Evolutionary conservation across 2,113 vertebrate species (phyloP), one percentile per base, ranked within the genome.

Genomic region (Seriola rivoliana): DNA sequence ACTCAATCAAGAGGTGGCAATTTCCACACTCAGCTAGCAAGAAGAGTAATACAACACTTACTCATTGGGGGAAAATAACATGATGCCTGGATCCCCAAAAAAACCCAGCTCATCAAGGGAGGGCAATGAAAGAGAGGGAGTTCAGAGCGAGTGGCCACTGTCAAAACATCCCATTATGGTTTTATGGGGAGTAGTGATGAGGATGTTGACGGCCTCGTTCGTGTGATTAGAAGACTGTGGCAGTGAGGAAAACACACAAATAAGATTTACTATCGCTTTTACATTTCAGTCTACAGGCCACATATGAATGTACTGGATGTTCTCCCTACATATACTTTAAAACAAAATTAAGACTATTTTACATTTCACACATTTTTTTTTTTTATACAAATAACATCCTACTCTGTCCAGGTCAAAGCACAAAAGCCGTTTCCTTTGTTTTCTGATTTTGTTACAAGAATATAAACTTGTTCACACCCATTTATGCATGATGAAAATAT

Each of bases 1-100:
- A 88, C 93, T 94, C 90, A 91, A 75, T 94, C 92, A 93, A 93
- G 89, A 81, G 89, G 90, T 88, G 92, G 59, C 75, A 84, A 93
- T 90, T 89, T 92, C 84, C 85, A 92, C 93, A 90, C 90, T 84
- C 79, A 58, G 76, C 86, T 50, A 65, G 85, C 75, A 87, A 76
- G 87, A 85, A 82, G 87, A 89, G 79, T 62, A 86, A 89, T 78
- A 54, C 85, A 64, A 65, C 87, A 72, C 73, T 62, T 19, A 73
- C 79, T 77, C 73, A 40, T 55, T 36, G 23, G 58, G 76, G 42
- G 71, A 36, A 85, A 66, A 66, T 76, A 68, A 73, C 77, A 63
- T 13, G n/a, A 63, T 6, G 80, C 69, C 80, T 21, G 58, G 32
- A 76, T 85, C 81, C 68, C 36, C 29, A 29, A 29, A 54, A 74